Percentiles rank a stretch among this genome's conserved stretches.
Conservation (phyloP, 2,888 invertebrate genomes). For the Patella caerulea region DNA sequence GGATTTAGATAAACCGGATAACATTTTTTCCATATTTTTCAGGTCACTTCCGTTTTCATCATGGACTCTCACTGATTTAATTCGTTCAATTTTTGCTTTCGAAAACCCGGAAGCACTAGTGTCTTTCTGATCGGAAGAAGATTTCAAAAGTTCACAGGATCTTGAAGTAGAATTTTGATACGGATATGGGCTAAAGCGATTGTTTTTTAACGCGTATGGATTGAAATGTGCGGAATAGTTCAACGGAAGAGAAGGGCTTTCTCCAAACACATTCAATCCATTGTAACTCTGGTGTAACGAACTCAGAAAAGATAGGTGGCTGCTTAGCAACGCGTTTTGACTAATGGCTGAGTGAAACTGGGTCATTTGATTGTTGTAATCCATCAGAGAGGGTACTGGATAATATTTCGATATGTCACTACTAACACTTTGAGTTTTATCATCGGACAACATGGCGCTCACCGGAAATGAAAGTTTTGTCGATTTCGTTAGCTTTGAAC, state of each 20-base stretch:
- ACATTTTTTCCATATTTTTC: constrained; percentile 31
- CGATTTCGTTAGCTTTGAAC: not conserved
- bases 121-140: no score
- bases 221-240: not conserved
- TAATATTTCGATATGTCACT: not conserved
- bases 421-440: not conserved
- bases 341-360: not conserved
- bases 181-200: not conserved
- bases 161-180: no score
- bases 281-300: not conserved
- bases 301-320: not conserved
- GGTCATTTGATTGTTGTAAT: not conserved
- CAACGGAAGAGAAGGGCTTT: not conserved
- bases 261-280: not conserved
- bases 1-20: constrained; percentile 25
- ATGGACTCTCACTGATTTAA: no score
- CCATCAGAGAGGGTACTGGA: not conserved
- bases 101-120: no score
- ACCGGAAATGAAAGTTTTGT: constrained; percentile 35
- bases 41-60: constrained; percentile 27
- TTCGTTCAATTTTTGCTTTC: no score
- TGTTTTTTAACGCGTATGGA: not conserved
- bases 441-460: constrained; percentile 30
- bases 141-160: no score
- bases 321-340: not conserved